Evolutionary conservation across 2,797 vertebrate genomes (phyloP).

Genomic region (Onychomys torridus): DNA sequence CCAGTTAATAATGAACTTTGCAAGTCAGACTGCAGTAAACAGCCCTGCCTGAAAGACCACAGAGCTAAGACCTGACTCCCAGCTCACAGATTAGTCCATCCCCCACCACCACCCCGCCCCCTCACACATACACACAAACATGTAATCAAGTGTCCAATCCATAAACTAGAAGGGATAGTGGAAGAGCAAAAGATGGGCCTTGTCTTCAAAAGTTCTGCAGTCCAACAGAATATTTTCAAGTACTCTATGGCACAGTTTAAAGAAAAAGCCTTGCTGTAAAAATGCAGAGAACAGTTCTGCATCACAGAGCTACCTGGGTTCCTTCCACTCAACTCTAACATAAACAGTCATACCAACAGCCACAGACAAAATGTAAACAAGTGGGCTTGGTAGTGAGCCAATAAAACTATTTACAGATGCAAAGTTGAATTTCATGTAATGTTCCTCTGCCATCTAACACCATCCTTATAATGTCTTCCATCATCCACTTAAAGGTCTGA

Average conservation of each 20-base stretch:
- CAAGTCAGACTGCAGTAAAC: background rate
- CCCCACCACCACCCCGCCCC: background rate
- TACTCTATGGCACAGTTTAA: background rate
- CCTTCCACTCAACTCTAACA: background rate
- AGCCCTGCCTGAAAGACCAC: background rate
- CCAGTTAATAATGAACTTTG: background rate
- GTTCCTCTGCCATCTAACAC: background rate
- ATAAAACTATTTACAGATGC: background rate
- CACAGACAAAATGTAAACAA: background rate
- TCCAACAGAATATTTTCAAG: conserved; percentile 1
- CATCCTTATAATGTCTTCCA: conserved; percentile 2
- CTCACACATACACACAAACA: background rate
- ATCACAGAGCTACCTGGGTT: background rate
- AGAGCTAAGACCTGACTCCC: background rate
- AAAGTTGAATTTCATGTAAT: background rate
- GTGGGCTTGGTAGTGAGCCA: fast-evolving
- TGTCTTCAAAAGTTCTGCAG: conserved; percentile 41
- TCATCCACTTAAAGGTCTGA: conserved; percentile 22
- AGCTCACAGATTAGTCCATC: background rate
- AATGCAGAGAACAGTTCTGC: background rate
- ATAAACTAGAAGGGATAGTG: background rate
- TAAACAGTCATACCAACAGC: background rate
- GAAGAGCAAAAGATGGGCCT: background rate
- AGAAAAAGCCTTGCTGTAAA: background rate
- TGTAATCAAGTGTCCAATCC: background rate